These are phyloP conservation scores for Drosophila quadrilineata DNA, from an alignment of 1,140 invertebrate species.

Conservation along the genomic window DNA sequence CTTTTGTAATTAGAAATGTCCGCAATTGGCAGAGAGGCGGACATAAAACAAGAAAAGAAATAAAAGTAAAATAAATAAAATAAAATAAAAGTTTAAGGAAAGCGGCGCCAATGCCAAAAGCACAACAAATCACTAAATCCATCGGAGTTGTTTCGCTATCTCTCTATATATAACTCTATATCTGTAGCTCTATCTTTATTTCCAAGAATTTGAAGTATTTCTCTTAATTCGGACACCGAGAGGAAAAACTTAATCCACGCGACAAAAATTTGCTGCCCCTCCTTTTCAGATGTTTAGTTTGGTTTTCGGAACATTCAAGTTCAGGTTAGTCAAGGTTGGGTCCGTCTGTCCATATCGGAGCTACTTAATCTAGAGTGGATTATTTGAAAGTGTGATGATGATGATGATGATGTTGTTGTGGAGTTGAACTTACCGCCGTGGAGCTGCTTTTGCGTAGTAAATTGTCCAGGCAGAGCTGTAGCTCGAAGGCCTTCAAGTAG, in stretches of 20 bases:
- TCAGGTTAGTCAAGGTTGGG: no score
- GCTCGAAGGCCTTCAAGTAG: slow-evolving; percentile 93
- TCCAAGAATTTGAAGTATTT: slow-evolving; percentile 62
- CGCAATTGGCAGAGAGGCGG: slow-evolving; percentile 55
- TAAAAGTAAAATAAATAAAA: neutral
- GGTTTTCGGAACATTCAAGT: no score
- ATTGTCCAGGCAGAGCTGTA: slow-evolving; percentile 91
- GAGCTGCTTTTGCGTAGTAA: slow-evolving; percentile 81
- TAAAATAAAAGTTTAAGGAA: slow-evolving; percentile 22
- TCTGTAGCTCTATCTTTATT: no score
- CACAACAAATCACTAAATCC: neutral
- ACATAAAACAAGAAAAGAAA: slow-evolving; percentile 19
- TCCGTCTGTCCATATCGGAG: no score
- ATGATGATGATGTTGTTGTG: no score
- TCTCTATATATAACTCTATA: neutral
- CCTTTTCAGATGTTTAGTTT: no score
- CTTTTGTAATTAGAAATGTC: slow-evolving; percentile 75
- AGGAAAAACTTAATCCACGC: no score
- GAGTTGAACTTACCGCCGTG: slow-evolving; percentile 64
- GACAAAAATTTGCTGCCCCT: no score
- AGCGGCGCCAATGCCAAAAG: slow-evolving; percentile 49
- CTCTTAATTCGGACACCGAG: no score
- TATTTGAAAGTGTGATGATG: no score
- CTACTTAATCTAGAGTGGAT: no score
- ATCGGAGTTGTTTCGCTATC: slow-evolving; percentile 3